Evolutionary conservation across 1,140 invertebrate genomes (phyloP), one percentile per base, ranked within the genome.

Genomic region (Teleogryllus occipitalis): DNA sequence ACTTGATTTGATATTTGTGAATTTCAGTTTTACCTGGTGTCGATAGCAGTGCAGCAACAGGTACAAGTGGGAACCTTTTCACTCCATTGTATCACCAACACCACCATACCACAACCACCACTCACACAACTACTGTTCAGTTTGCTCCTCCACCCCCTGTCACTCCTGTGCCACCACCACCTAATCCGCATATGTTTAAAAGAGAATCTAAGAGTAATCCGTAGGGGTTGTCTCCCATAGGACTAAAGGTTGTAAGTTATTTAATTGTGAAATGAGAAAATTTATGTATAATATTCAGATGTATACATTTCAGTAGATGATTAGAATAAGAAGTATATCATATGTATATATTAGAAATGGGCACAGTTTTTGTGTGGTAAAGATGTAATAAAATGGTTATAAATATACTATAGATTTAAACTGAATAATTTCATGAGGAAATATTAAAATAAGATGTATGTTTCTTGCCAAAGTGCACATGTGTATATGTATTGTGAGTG

Each of bases 71-170:
- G 15, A 46, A 46, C 18, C 18, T 77, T 46, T 77, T 77, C 48
- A 48, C 76, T 47, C 76, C 76, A 10, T 39, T 77, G 21, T 77
- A 77, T 47, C 76, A 77, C 14, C 76, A 77, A 48, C 76, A 77
- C 18, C 76, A 77, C 76, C 76, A 77, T 48, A 77, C 76, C 76
- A 77, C 76, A 7, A 77, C 76, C 22, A 77, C 76, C 7, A 77
- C 76, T 10, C 76, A 77, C 76, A 77, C 76, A 5, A 77, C 76
- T 8, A 77, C 76, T 12, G 76, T 77, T 12, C 76, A 77, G 39
- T 77, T 77, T 47, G 76, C 76, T 47, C 39, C 76, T 14, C 76
- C 76, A 12, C 76, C 76, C 18, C 76, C 76, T 12, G 39, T 48
- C 18, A 46, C 76, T 47, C 76, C 76, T 18, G 39, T 48, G 8